Evolutionary conservation across 2,797 vertebrate genomes (phyloP).

Genomic region (Liasis olivaceus): DNA sequence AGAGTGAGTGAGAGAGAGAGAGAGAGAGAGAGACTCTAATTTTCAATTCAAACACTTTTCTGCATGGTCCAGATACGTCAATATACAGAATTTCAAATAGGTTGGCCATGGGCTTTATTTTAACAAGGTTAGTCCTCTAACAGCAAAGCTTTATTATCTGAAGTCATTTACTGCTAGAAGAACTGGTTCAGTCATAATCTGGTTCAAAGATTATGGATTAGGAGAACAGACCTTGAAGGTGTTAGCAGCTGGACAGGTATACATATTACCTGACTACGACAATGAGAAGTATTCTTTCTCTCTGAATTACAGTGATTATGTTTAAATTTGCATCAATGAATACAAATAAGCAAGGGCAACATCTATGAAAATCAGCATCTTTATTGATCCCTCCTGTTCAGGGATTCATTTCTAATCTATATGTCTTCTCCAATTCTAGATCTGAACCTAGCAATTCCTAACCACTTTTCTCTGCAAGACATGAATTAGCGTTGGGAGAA

Average conservation of each 20-base stretch:
- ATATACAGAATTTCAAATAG: neutral
- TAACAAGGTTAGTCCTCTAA: neutral
- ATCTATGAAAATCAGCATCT: too few relatives aligned
- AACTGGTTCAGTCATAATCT: neutral
- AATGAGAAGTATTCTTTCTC: too few relatives aligned
- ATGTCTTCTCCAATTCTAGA: too few relatives aligned
- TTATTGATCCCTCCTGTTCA: too few relatives aligned
- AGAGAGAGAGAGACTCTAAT: neutral
- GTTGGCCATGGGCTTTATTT: neutral
- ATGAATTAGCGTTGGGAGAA: too few relatives aligned
- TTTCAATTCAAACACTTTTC: neutral
- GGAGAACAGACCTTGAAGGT: neutral
- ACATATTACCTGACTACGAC: neutral
- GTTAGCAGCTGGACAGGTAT: neutral
- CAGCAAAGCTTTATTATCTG: neutral
- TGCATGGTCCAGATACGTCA: neutral
- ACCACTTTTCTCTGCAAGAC: too few relatives aligned
- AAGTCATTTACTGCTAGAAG: neutral
- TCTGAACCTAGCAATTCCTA: too few relatives aligned
- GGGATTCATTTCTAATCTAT: too few relatives aligned
- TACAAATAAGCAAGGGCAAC: too few relatives aligned
- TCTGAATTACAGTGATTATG: too few relatives aligned
- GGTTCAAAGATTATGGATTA: neutral
- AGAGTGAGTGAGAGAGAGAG: too few relatives aligned
- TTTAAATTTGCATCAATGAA: too few relatives aligned